These are phyloP conservation scores for Indicator maculatus DNA, from an alignment of 2,113 vertebrate genomes.

Conservation along the genomic window DNA sequence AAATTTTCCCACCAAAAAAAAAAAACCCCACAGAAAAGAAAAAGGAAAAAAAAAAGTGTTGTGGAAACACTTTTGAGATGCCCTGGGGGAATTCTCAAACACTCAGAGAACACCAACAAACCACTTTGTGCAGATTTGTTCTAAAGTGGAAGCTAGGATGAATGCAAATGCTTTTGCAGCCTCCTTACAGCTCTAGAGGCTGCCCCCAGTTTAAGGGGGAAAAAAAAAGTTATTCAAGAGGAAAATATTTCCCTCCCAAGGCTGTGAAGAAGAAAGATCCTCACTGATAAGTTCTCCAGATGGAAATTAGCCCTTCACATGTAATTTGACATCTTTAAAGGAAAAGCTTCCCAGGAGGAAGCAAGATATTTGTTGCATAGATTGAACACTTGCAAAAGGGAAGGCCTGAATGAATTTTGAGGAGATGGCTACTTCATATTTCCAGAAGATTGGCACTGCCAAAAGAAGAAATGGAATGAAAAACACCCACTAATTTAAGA, in stretches of 20 bases:
- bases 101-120: not conserved
- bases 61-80: not conserved
- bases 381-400: conserved; percentile 42
- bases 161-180: not conserved
- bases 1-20: not conserved
- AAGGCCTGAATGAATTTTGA: conserved; percentile 36
- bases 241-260: conserved; percentile 49
- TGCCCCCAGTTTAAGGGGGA: not conserved
- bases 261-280: conserved; percentile 46
- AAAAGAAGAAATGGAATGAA: not conserved
- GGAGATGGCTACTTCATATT: conserved; percentile 20
- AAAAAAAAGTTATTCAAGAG: conserved; percentile 21
- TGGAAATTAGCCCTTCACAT: conserved; percentile 69
- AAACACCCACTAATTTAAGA: not conserved
- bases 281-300: conserved; percentile 48
- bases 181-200: not conserved
- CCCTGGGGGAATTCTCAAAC: not conserved
- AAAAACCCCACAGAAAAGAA: no score
- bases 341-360: conserved; percentile 60
- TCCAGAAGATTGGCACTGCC: not conserved
- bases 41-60: not conserved
- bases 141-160: not conserved
- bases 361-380: conserved; percentile 43
- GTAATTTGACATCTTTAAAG: conserved; percentile 69
- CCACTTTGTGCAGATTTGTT: not conserved